These are phyloP conservation scores for Spisula subtruncata DNA, from an alignment of 2,888 invertebrate species.

Conservation along the genomic window DNA sequence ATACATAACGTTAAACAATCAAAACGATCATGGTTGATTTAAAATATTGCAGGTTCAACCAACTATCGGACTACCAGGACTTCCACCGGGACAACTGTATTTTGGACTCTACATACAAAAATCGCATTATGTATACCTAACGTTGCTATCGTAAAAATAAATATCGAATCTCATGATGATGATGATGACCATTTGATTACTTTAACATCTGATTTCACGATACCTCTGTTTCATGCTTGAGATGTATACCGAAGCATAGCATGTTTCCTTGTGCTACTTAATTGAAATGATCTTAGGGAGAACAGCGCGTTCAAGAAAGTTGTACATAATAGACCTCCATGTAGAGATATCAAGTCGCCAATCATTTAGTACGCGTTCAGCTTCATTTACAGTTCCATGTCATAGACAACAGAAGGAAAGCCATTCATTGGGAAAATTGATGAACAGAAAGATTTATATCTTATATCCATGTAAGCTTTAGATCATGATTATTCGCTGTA, in stretches of 20 bases:
- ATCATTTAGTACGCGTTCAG: slow-evolving; percentile 20
- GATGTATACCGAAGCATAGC: not conserved
- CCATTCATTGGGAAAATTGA: not conserved
- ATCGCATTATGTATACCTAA: too few species aligned
- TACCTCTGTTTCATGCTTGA: not conserved
- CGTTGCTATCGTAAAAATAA: not conserved
- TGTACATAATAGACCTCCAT: not conserved
- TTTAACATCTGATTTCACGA: not conserved
- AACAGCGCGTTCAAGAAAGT: not conserved
- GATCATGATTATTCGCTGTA: not conserved
- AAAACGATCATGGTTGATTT: too few species aligned
- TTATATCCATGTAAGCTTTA: not conserved
- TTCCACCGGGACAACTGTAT: too few species aligned
- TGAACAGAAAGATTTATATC: slow-evolving; percentile 18
- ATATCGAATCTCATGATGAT: not conserved
- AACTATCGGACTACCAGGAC: too few species aligned
- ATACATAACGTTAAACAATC: too few species aligned
- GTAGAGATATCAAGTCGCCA: not conserved
- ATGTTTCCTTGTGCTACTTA: not conserved
- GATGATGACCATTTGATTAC: not conserved
- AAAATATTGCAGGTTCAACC: too few species aligned
- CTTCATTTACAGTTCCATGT: slow-evolving; percentile 18
- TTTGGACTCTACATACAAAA: too few species aligned
- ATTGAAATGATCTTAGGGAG: not conserved
- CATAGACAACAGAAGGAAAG: not conserved